Evolutionary conservation across 2,797 vertebrate species (phyloP).

Genomic region (Oceanodroma leucorhoa): DNA sequence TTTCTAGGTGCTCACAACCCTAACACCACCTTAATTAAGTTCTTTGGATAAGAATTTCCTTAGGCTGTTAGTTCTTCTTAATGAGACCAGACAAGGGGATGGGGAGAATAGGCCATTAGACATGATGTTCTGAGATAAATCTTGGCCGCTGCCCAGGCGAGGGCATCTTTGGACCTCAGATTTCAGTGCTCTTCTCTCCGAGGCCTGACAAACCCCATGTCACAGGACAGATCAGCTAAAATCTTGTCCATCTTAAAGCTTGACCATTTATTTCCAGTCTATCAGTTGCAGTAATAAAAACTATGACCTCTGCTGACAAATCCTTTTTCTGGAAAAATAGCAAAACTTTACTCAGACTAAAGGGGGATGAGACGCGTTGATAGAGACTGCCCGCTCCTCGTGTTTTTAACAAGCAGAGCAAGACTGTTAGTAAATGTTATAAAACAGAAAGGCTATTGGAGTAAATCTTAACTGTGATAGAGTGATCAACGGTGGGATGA

Average conservation of each 20-base stretch:
- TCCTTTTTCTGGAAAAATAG: not conserved
- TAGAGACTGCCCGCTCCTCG: not conserved
- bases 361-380: accelerated
- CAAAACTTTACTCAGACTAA: not conserved
- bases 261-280: not conserved
- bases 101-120: not conserved
- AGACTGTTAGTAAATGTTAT: not conserved
- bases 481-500: not conserved
- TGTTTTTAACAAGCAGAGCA: not conserved
- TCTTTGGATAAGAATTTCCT: not conserved
- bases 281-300: not conserved
- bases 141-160: accelerated
- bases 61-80: not conserved
- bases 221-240: not conserved
- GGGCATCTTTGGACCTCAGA: not conserved
- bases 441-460: not conserved
- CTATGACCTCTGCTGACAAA: not conserved
- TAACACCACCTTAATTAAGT: not conserved
- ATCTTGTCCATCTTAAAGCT: not conserved
- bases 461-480: not conserved
- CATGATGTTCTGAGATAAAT: not conserved
- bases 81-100: not conserved
- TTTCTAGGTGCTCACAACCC: not conserved
- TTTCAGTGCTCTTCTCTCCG: not conserved
- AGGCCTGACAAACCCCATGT: not conserved